Base-by-base conservation (phyloP, 2,113 vertebrate genomes). In the Neogobius melanostomus region DNA sequence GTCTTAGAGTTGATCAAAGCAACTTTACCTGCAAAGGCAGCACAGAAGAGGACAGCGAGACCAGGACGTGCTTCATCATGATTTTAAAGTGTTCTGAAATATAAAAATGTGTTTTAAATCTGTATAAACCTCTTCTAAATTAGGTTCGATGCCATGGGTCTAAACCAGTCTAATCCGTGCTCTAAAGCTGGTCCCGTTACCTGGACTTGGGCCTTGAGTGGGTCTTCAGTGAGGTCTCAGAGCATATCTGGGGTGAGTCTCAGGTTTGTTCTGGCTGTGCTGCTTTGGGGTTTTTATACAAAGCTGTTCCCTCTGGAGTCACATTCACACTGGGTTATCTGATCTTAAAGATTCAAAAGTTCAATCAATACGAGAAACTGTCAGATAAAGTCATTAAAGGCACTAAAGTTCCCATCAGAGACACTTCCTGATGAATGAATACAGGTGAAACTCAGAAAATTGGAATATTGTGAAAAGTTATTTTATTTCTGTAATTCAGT, bases 21-120 rank as follows among this genome's bases (percentile, higher is more conserved):
- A n/a, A 2, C 21, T 14, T 63, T 57, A 76, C 75, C 75, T 77
- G 75, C 64, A 66, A 45, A 48, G 21, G 61, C 69, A 64, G 64
- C 61, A 63, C 57, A 69, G 51, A 80, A 21, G 12, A 80, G 57
- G 6, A 56, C 16, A 15, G 64, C 67, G 51, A 75, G 36, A 80
- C n/a, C 68, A 80, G 51, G 45, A 64, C 15, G 43, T 52, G 59
- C 64, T 68, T 80, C 77, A 75, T 80, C 63, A 11, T 64, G 28
- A 36, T 36, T 36, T 36, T 36, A 36, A 36, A 36, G 28, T 36
- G 3, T 36, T 36, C 28, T 36, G 28, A 36, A 36, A 36, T 36
- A 36, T 36, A 3, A 36, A 36, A 36, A 36, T 46, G 67, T 56
- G 63, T 49, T 36, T 44, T 17, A 42, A n/a, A 28, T 4, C 56